Conservation (phyloP, 2,113 vertebrate species). For the Ranitomeya variabilis region DNA sequence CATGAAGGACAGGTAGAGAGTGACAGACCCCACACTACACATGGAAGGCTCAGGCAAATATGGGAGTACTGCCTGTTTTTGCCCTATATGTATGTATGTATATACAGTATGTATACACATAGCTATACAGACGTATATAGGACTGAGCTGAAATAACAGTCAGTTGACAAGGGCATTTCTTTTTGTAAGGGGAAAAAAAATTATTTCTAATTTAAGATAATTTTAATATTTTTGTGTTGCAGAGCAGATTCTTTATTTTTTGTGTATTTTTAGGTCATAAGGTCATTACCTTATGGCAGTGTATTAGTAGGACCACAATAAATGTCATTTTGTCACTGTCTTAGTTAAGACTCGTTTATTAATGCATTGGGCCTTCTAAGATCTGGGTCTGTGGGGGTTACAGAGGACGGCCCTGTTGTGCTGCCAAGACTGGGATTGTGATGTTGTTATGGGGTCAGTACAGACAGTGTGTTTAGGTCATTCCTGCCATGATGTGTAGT, state of each 20-base stretch:
- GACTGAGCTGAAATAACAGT: too few species aligned
- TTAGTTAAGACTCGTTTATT: neutral
- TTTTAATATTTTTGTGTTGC: neutral
- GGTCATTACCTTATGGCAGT: neutral
- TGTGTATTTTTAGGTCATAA: neutral
- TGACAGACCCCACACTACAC: too few species aligned
- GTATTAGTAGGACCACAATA: neutral
- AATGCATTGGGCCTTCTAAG: neutral
- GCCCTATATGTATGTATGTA: too few species aligned
- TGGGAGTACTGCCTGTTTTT: too few species aligned
- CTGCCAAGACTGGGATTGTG: constrained; percentile 52
- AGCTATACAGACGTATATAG: too few species aligned
- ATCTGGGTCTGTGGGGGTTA: constrained; percentile 14
- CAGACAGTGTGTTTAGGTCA: constrained; percentile 54
- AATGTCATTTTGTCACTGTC: neutral
- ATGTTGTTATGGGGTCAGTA: constrained; percentile 56
- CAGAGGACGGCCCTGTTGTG: constrained; percentile 24
- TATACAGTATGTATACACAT: too few species aligned
- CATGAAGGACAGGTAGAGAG: too few species aligned
- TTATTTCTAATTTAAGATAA: too few species aligned
- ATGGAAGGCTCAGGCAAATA: too few species aligned
- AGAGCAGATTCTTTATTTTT: neutral
- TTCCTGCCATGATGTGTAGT: constrained; percentile 42
- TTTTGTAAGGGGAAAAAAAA: too few species aligned
- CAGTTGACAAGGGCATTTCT: too few species aligned